Evolutionary conservation across 2,113 vertebrate genomes (phyloP), one percentile per base, ranked within the genome.

Genomic region (Sarotherodon lohbergeri): DNA sequence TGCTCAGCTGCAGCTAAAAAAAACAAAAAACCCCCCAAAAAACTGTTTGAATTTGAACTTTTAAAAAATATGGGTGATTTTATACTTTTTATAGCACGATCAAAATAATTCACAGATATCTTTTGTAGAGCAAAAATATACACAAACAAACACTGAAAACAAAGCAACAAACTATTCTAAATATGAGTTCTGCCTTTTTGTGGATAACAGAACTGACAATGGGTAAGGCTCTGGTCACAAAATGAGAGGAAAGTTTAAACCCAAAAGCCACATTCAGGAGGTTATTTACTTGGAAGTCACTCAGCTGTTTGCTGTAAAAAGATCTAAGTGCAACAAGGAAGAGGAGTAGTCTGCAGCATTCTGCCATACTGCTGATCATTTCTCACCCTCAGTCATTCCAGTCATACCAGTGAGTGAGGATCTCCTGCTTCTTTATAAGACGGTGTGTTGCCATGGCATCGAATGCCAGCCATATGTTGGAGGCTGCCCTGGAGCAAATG

Each of bases 401-500:
- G 41, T 82, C 32, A 83, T 5, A 71, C 48, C 46, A 22, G 52
- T 61, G 73, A 83, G 46, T 46, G 68, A 83, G 81, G 80, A 82
- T 80, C 80, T 55, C 7, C 7, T 43, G 36, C 82, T 80, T 24
- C 78, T 86, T 86, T 81, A 57, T 36, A 78, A 76, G 24, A 76
- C 87, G 10, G 11, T 24, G 66, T 27, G 81, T 91, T 91, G 76
- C 32, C 93, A 98, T 99, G 98, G 95, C 96, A 66, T 98, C 97
- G 56, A 96, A 98, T 24, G 97, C 97, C 43, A 97, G 97, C 90
- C 97, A 98, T 8, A 96, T 96, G 92, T 95, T 98, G 87, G 97
- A 98, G 94, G 97, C 97, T 66, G 97, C 98, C 86, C 94, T 98
- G 92, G 97, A 98, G 92, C 98, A 98, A 95, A 98, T 99, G 98